These are phyloP conservation scores for Microchrysa polita DNA, from an alignment of 2,888 invertebrate genomes.

Conservation along the genomic window DNA sequence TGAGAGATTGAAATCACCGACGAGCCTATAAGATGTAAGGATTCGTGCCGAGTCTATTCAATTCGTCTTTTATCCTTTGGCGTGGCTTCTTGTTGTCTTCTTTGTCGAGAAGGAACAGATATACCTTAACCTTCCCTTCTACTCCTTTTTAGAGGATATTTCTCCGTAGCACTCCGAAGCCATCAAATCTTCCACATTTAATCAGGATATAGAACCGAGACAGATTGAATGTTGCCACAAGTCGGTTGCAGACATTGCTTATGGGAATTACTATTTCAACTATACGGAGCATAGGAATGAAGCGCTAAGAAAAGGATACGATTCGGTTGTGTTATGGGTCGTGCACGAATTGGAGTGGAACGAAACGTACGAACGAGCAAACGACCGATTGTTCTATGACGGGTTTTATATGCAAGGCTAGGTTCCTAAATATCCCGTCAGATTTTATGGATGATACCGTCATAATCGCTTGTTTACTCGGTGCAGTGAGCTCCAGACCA, in stretches of 20 bases:
- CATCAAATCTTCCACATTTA: constrained; percentile 21
- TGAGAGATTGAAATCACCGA: constrained; percentile 12
- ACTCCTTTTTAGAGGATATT: background rate
- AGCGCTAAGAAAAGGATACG: background rate
- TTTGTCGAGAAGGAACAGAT: too few species aligned
- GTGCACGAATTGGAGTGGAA: constrained; percentile 19
- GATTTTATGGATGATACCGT: background rate
- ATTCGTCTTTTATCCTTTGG: background rate
- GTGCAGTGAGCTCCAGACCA: too few species aligned
- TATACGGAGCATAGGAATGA: background rate
- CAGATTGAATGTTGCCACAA: constrained; percentile 2
- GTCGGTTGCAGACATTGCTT: constrained; percentile 30
- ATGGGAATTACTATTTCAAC: constrained; percentile 8
- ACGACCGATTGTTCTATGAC: constrained; percentile 15
- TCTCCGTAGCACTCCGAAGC: background rate
- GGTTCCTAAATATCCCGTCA: background rate
- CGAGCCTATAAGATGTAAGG: background rate
- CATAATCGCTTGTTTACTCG: background rate
- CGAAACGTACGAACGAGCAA: constrained; percentile 17
- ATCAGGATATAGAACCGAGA: constrained; percentile 23
- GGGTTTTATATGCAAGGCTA: background rate
- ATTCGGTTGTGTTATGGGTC: background rate
- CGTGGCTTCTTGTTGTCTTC: too few species aligned
- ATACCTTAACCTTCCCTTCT: constrained; percentile 22
- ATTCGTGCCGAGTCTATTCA: background rate